Evolutionary conservation across 2,113 vertebrate species (phyloP).

Genomic region (Nanger granti): DNA sequence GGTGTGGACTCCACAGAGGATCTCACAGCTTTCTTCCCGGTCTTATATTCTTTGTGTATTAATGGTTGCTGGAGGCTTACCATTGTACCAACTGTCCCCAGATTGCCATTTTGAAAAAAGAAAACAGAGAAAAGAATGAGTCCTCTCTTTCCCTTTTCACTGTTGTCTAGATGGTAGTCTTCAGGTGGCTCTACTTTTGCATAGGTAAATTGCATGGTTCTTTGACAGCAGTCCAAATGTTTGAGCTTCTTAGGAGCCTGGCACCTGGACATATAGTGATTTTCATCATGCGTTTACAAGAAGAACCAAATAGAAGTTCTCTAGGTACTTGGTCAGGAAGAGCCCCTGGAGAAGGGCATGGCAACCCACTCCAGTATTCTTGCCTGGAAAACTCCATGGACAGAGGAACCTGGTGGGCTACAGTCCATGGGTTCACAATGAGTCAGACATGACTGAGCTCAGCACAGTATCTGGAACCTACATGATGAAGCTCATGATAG

Average conservation of each 20-base stretch:
- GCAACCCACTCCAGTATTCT: not conserved
- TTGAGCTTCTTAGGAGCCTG: not conserved
- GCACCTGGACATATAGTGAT: not conserved
- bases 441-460: not conserved
- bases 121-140: not conserved
- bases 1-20: not conserved
- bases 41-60: not conserved
- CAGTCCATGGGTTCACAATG: not conserved
- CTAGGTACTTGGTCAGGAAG: not conserved
- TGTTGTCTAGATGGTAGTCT: not conserved
- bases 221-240: not conserved
- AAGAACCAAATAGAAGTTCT: not conserved
- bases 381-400: not conserved
- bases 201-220: not conserved
- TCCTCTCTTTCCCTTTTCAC: not conserved
- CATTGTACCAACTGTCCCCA: not conserved
- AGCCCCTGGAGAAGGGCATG: not conserved
- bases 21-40: not conserved
- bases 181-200: not conserved
- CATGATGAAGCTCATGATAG: not conserved
- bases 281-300: not conserved
- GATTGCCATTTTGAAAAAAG: not conserved
- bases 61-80: not conserved
- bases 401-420: not conserved
- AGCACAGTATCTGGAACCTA: not conserved